Percentiles rank a stretch among this genome's conserved stretches.
These are phyloP conservation scores for Vulpes vulpes DNA, from an alignment of 2,113 vertebrate species.

Conservation along the genomic window DNA sequence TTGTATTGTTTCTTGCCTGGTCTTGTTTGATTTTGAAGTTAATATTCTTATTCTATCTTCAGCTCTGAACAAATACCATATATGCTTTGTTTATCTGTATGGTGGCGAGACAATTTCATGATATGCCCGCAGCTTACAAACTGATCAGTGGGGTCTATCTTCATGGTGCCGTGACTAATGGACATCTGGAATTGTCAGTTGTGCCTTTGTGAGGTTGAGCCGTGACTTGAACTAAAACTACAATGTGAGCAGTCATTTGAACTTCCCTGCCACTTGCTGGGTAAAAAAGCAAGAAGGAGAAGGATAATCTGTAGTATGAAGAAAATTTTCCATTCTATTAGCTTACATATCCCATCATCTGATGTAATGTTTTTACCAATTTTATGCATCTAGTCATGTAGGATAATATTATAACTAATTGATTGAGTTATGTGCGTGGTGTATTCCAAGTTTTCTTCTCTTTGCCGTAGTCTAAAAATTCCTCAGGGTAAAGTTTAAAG, in stretches of 20 bases:
- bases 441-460: constrained; percentile 39
- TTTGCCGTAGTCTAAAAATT: constrained; percentile 37
- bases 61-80: constrained; percentile 24
- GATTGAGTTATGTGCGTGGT: background rate
- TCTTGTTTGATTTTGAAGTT: constrained; percentile 58
- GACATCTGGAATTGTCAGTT: constrained; percentile 72
- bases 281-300: background rate
- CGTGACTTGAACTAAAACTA: constrained; percentile 63
- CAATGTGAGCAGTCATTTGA: constrained; percentile 42
- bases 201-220: constrained; percentile 54
- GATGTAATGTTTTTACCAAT: background rate
- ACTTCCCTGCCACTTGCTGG: constrained; percentile 56
- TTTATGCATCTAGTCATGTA: constrained; percentile 7
- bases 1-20: constrained; percentile 5
- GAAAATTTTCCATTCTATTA: constrained; percentile 45
- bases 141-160: constrained; percentile 58
- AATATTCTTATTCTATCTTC: constrained; percentile 40
- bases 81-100: constrained; percentile 52
- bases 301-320: background rate
- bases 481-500: constrained; percentile 3
- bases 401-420: background rate
- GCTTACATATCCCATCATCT: background rate
- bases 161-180: constrained; percentile 67
- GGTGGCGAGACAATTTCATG: constrained; percentile 62
- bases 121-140: constrained; percentile 56